Evolutionary conservation across 2,797 vertebrate species (phyloP).

Genomic region (Selene dorsalis): DNA sequence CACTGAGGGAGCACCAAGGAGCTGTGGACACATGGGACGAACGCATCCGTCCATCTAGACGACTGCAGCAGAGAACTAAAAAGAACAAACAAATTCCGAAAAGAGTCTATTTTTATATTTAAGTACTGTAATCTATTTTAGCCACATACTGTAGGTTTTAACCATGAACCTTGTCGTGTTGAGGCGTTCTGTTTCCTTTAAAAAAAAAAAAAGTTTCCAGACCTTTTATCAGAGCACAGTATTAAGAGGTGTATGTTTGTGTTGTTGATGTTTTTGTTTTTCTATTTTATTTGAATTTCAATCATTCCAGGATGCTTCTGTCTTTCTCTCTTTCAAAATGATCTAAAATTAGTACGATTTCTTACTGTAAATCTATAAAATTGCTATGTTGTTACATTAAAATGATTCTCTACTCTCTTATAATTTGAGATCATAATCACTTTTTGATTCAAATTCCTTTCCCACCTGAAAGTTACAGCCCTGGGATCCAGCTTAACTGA

Average conservation of each 20-base stretch:
- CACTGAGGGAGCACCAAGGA: conserved; percentile 83
- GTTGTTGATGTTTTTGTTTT: conserved; percentile 71
- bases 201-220: conserved; percentile 47
- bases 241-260: conserved; percentile 79
- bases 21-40: conserved; percentile 39
- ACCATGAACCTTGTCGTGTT: conserved; percentile 66
- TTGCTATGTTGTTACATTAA: conserved; percentile 78
- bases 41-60: conserved; percentile 67
- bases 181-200: conserved; percentile 65
- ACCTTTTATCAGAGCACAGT: conserved; percentile 80
- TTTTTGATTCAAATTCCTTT: conserved; percentile 17
- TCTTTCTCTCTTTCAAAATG: conserved; percentile 65
- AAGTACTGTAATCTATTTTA: conserved; percentile 87
- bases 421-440: conserved; percentile 15
- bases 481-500: background rate
- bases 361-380: conserved; percentile 78
- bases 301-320: conserved; percentile 78
- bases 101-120: conserved; percentile 89
- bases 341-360: conserved; percentile 73
- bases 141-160: conserved; percentile 78
- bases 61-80: conserved; percentile 70
- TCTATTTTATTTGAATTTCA: conserved; percentile 76
- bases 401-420: conserved; percentile 66
- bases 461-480: background rate
- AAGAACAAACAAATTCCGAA: conserved; percentile 74